phyloP scores from a whole-genome alignment of 1,140 invertebrate species.

The Tetramorium parvispinum region DNA sequence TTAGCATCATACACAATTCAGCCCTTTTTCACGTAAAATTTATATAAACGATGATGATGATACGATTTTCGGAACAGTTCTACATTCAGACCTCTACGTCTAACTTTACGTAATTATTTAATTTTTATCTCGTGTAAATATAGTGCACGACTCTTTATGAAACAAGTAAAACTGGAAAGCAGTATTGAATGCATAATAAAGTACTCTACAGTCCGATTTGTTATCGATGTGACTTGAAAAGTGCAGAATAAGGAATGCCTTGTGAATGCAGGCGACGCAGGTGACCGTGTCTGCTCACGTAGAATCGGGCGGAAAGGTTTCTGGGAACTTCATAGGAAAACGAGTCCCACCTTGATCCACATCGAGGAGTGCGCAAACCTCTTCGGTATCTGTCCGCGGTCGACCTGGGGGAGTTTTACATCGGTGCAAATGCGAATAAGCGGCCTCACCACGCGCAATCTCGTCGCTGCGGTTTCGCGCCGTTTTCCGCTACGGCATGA shows the following conservation, averaged over 20 bases:
- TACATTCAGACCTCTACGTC: neutral
- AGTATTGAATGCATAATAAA: neutral
- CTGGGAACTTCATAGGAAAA: slow-evolving; percentile 68
- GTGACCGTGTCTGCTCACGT: slow-evolving; percentile 24
- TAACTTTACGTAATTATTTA: neutral
- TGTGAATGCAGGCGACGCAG: neutral
- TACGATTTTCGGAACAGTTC: neutral
- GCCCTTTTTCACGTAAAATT: neutral
- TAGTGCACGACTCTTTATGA: neutral
- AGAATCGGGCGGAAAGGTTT: slow-evolving; percentile 42
- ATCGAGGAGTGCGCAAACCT: slow-evolving; percentile 54
- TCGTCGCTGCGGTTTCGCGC: slow-evolving; percentile 76
- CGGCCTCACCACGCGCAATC: slow-evolving; percentile 76
- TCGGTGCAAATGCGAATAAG: slow-evolving; percentile 77
- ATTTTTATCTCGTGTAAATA: neutral
- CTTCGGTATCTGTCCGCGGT: slow-evolving; percentile 49
- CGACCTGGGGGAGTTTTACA: slow-evolving; percentile 62
- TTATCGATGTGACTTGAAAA: neutral
- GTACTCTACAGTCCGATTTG: neutral
- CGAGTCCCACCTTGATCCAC: slow-evolving; percentile 74
- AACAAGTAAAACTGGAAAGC: neutral
- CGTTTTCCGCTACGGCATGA: slow-evolving; percentile 75
- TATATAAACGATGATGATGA: neutral
- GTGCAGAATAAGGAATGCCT: neutral
- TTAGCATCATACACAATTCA: neutral